These are phyloP conservation scores for Euleptes europaea DNA, from an alignment of 2,113 vertebrate genomes.

Conservation along the genomic window DNA sequence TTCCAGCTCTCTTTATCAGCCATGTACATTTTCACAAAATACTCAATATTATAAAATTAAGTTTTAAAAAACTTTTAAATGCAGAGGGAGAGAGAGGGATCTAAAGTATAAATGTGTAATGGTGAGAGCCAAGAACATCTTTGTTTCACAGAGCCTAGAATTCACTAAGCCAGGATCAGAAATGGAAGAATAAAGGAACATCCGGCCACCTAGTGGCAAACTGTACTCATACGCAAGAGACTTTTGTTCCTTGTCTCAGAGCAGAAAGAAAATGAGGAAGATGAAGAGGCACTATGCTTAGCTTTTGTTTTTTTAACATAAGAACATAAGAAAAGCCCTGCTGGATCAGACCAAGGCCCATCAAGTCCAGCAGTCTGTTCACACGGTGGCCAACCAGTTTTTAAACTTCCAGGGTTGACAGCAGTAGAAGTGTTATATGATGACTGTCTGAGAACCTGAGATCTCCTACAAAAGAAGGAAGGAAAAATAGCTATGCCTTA, in stretches of 20 bases:
- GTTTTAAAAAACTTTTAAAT: not conserved
- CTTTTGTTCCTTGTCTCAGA: not conserved
- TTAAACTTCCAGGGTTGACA: not conserved
- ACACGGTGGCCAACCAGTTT: no score
- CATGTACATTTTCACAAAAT: not conserved
- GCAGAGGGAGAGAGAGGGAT: not conserved
- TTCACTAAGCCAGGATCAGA: not conserved
- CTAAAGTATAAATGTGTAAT: not conserved
- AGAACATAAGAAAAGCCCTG: no score
- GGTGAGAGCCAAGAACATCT: not conserved
- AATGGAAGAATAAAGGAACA: not conserved
- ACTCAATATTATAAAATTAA: not conserved
- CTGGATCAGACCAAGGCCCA: no score
- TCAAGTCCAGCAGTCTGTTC: no score
- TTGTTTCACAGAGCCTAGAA: conserved; percentile 9
- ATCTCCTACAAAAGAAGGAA: not conserved
- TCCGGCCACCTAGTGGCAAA: conserved; percentile 52
- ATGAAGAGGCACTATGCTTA: not conserved
- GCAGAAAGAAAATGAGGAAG: not conserved
- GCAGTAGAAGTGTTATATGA: not conserved
- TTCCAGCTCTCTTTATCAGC: not conserved
- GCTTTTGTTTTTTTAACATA: not conserved
- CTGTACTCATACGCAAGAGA: not conserved
- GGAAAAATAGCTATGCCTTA: not conserved
- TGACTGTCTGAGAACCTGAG: not conserved